Evolutionary conservation across 2,113 vertebrate genomes (phyloP).

Genomic region (Cephalopterus ornatus): DNA sequence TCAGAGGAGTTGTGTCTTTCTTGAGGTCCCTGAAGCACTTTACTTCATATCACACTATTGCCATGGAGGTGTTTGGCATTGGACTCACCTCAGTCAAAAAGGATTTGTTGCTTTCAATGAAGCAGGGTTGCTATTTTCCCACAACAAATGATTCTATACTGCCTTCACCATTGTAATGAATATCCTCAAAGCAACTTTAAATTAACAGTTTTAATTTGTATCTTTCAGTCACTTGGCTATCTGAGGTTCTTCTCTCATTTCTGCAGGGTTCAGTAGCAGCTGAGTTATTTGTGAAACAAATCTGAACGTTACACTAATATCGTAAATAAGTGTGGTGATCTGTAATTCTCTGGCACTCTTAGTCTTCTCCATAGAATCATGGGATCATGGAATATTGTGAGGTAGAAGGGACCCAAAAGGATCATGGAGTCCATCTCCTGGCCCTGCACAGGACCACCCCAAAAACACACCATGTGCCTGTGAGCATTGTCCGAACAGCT

Average conservation of each 20-base stretch:
- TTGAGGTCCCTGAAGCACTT: not conserved
- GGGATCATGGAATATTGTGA: not conserved
- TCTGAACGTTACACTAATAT: not conserved
- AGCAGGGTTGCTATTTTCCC: not conserved
- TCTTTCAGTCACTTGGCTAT: not conserved
- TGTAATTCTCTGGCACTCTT: not conserved
- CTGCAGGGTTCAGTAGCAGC: rapidly evolving
- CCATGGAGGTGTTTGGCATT: not conserved
- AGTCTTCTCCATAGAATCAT: not conserved
- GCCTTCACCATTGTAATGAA: not conserved
- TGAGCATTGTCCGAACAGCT: rapidly evolving
- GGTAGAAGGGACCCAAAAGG: not conserved
- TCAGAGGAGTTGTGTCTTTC: not conserved
- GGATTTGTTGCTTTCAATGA: not conserved
- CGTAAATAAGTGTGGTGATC: not conserved
- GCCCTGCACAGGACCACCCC: not conserved
- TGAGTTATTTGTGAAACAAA: not conserved
- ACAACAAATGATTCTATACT: not conserved
- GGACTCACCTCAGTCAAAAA: not conserved
- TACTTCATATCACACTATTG: not conserved
- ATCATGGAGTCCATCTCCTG: rapidly evolving
- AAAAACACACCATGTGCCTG: not conserved
- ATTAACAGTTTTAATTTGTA: not conserved
- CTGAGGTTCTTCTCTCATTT: not conserved
- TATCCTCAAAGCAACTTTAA: not conserved